These are phyloP conservation scores for Botrylloides violaceus DNA, from an alignment of 23 tunicate species.

Conservation along the genomic window DNA sequence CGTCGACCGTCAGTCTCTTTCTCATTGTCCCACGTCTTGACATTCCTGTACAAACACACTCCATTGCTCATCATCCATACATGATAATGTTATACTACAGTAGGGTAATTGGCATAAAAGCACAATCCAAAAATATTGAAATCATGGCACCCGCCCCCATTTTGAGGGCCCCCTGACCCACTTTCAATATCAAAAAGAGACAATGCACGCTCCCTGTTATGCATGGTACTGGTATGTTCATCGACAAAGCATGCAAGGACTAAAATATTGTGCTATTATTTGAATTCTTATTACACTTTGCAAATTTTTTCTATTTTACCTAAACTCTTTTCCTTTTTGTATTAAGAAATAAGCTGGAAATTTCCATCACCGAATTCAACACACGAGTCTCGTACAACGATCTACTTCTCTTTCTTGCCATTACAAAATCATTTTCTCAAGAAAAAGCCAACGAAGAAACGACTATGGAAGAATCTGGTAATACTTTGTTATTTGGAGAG, in stretches of 20 bases:
- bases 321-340: background rate
- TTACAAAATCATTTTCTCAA: constrained; percentile 50
- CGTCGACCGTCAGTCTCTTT: background rate
- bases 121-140: no score
- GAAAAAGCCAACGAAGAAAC: background rate
- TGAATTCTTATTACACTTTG: background rate
- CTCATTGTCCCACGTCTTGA: background rate
- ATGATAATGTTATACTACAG: no score
- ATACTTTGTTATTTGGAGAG: no score
- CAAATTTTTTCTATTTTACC: background rate
- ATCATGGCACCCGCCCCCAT: no score
- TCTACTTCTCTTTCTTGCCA: constrained; percentile 64
- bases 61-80: no score
- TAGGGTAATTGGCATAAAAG: no score
- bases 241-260: background rate
- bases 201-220: no score
- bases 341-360: constrained; percentile 55
- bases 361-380: constrained; percentile 56
- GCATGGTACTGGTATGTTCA: no score
- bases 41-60: no score
- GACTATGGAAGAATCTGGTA: no score
- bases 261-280: background rate
- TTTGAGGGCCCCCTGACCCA: no score
- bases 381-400: constrained; percentile 98
- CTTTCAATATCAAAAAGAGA: no score